Evolutionary conservation across 2,888 invertebrate species (phyloP).

Genomic region (Synergus itoensis): DNA sequence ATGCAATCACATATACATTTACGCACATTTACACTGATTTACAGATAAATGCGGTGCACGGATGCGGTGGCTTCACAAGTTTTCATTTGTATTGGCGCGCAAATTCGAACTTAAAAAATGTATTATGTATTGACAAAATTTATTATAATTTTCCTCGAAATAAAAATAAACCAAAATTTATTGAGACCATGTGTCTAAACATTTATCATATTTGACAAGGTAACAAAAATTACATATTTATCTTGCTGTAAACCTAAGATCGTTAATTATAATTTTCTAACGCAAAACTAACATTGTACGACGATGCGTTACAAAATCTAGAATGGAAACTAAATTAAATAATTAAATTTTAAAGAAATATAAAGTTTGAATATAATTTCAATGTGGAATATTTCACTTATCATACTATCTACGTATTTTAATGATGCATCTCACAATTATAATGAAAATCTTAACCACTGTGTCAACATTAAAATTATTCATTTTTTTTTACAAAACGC

Average conservation of each 20-base stretch:
- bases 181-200: neutral
- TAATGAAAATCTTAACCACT: neutral
- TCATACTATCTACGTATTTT: neutral
- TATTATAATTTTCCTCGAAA: neutral
- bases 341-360: slow-evolving; percentile 1
- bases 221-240: neutral
- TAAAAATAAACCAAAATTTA: neutral
- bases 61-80: too few species aligned
- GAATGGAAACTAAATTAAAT: neutral
- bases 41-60: too few species aligned
- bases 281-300: neutral
- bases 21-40: too few species aligned
- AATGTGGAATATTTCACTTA: neutral
- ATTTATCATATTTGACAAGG: neutral
- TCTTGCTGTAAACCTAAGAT: neutral
- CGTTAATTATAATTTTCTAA: neutral
- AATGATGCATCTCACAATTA: neutral
- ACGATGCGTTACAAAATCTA: neutral
- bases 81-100: too few species aligned
- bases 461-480: neutral
- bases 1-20: neutral
- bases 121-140: too few species aligned
- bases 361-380: neutral
- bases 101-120: too few species aligned
- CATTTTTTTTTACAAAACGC: neutral